Evolutionary conservation across 2,888 invertebrate species (phyloP), one percentile per base, ranked within the genome.

Genomic region (Proisotoma minuta): DNA sequence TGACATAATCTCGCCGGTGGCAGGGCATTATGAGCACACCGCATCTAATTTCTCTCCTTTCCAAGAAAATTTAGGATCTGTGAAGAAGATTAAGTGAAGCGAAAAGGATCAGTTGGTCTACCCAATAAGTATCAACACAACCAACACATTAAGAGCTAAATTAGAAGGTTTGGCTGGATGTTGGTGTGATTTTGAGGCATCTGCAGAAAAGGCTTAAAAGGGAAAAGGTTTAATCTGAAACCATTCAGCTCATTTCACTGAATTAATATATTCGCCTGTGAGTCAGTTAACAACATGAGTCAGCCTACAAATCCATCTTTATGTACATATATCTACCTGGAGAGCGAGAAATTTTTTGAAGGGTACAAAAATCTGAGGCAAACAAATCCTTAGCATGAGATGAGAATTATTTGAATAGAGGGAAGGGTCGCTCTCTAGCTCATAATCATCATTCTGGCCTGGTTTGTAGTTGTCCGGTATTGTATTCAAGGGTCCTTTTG

Each of bases 401-500:
- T 3, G 20, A 43, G 43, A 8, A 15, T 20, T 3, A 34, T 10
- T 12, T 3, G 43, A 3, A 43, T 18, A 43, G 5, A 43, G 20
- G n/a, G 43, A 49, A 49, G 49, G 49, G 49, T 49, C 49, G 5
- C 5, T 47, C 12, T 49, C 49, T 23, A 3, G 4, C 34, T 34
- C 34, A 10, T n/a, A n/a, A n/a, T n/a, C n/a, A n/a, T n/a, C n/a
- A n/a, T n/a, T n/a, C n/a, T n/a, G n/a, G n/a, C n/a, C n/a, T n/a
- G n/a, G n/a, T n/a, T n/a, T n/a, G n/a, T n/a, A 15, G 23, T 20
- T 49, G 18, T 24, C 49, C 23, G 18, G 5, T 15, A 49, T 22
- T 49, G 49, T 22, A 49, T 24, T 49, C 49, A 49, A 49, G 49
- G 49, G 49, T 18, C 23, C 49, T 49, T 3, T 49, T 22, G 18